A percentile compares a stretch with the other conserved stretches of the same genome.
These are phyloP conservation scores for Anoplius nigerrimus DNA, from an alignment of 2,888 invertebrate species.

Conservation along the genomic window DNA sequence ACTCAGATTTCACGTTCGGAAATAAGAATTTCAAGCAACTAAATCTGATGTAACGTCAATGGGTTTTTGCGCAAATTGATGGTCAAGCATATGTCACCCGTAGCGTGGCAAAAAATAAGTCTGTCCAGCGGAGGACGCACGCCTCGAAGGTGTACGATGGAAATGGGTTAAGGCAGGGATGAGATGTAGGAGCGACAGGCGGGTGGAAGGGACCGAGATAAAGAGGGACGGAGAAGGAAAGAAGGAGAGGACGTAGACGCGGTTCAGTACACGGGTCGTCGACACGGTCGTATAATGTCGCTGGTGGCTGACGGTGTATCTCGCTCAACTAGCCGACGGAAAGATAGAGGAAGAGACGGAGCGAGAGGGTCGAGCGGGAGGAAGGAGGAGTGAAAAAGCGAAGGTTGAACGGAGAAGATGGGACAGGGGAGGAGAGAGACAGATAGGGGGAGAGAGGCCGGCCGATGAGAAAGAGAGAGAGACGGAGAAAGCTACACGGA, in stretches of 20 bases:
- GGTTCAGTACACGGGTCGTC: slow-evolving; percentile 56
- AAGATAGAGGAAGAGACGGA: slow-evolving; percentile 14
- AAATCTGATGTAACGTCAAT: no score
- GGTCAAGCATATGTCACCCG: no score
- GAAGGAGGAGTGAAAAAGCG: slow-evolving; percentile 8
- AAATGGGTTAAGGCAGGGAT: slow-evolving; percentile 55
- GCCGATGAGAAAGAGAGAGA: no score
- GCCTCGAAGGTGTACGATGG: slow-evolving; percentile 43
- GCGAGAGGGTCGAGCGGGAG: slow-evolving; percentile 1
- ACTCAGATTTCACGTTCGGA: no score
- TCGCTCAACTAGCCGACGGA: slow-evolving; percentile 53
- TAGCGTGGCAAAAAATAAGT: no score
- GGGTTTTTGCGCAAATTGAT: no score
- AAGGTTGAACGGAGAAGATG: slow-evolving; percentile 9
- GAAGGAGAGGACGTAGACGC: slow-evolving; percentile 46
- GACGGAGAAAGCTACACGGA: slow-evolving; percentile 50
- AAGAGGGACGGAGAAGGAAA: slow-evolving; percentile 47
- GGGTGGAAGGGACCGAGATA: slow-evolving; percentile 15
- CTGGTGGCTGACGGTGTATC: slow-evolving; percentile 67
- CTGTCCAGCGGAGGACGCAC: no score
- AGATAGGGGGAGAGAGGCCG: slow-evolving; percentile 31
- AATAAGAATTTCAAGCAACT: no score
- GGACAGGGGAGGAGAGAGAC: slow-evolving; percentile 7
- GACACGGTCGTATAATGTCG: slow-evolving; percentile 65
- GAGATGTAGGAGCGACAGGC: slow-evolving; percentile 31